Evolutionary conservation across 2,888 invertebrate genomes (phyloP).

Genomic region (Apotomis turbidana): DNA sequence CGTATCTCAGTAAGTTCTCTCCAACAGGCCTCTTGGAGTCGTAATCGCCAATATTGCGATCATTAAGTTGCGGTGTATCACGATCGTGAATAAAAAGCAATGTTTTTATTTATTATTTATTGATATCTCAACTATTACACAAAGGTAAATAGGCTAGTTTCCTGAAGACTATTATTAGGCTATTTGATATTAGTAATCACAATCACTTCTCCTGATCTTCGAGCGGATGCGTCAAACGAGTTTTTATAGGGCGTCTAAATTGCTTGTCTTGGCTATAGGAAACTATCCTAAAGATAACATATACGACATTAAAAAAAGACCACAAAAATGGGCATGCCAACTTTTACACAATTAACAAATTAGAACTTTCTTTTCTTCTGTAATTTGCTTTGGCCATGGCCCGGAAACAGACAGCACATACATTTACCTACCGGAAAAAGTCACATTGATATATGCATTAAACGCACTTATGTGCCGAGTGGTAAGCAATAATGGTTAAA

Average conservation of each 20-base stretch:
- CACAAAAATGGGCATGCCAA: constrained; percentile 5
- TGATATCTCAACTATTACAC: no score
- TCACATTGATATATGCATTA: not conserved
- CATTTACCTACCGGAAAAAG: no score
- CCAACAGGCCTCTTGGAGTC: no score
- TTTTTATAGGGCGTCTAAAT: not conserved
- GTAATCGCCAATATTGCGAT: no score
- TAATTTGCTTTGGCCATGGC: not conserved
- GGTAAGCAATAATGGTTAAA: not conserved
- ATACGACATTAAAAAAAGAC: not conserved
- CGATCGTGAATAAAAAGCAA: no score
- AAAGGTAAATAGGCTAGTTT: no score
- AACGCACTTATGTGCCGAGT: not conserved
- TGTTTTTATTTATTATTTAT: no score
- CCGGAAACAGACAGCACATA: not conserved
- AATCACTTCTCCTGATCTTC: no score
- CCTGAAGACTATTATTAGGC: no score
- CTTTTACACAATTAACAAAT: not conserved
- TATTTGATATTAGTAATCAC: no score
- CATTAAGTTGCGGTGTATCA: no score
- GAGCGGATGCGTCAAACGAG: not conserved
- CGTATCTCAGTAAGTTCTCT: no score
- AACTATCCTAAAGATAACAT: constrained; percentile 8
- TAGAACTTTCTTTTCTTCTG: not conserved
- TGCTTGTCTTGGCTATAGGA: not conserved